These are phyloP conservation scores for Geophilus truncorum DNA, from an alignment of 2,888 invertebrate genomes.

Conservation along the genomic window DNA sequence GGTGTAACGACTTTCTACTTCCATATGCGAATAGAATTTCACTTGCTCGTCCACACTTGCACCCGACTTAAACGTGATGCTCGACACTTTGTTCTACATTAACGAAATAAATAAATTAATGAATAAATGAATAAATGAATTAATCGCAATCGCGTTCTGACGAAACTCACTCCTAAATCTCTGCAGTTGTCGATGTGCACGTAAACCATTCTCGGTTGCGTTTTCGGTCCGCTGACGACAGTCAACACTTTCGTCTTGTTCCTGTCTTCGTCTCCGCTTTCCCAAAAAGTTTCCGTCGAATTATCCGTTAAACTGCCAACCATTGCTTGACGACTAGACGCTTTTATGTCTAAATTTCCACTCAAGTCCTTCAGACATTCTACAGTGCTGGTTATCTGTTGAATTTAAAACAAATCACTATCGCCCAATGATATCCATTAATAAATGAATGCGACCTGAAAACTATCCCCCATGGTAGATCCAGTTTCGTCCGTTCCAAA, in stretches of 20 bases:
- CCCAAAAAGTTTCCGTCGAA: constrained; percentile 98
- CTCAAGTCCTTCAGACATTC: constrained; percentile 72
- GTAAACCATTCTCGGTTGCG: constrained; percentile 68
- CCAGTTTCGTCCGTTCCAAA: constrained; percentile 43
- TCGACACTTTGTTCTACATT: constrained; percentile 76
- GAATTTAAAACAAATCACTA: not conserved
- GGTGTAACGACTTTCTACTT: constrained; percentile 75
- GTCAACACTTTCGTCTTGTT: constrained; percentile 85
- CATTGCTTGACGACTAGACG: constrained; percentile 92
- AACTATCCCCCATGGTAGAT: constrained; percentile 36
- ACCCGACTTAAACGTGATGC: constrained; percentile 78
- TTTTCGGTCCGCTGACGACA: constrained; percentile 59
- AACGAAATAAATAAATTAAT: not conserved
- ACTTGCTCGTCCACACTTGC: constrained; percentile 72
- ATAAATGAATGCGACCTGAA: constrained; percentile 30
- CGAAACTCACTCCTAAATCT: constrained; percentile 68
- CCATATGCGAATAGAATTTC: constrained; percentile 73
- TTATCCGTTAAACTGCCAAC: constrained; percentile 85
- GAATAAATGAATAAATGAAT: not conserved
- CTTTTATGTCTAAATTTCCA: constrained; percentile 68
- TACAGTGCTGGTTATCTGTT: constrained; percentile 54
- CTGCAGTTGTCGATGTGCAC: constrained; percentile 92
- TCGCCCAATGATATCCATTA: not conserved
- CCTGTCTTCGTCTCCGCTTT: constrained; percentile 91
- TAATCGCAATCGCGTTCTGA: not conserved